Conservation (phyloP, 2,113 vertebrate species). For the Cinclus cinclus region DNA sequence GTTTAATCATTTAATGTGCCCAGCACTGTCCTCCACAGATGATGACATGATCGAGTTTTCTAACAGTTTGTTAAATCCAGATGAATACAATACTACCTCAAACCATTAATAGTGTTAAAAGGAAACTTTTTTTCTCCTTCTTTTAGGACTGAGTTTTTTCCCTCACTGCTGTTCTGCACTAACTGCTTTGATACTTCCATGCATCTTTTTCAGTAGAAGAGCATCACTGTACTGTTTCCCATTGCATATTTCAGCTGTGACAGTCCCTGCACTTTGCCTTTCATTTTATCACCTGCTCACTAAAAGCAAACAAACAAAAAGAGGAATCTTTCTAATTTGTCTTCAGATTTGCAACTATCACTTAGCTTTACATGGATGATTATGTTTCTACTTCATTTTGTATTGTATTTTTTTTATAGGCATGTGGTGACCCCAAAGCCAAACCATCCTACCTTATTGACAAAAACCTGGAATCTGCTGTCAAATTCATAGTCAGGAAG, state of each 20-base stretch:
- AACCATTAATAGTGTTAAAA: constrained; percentile 69
- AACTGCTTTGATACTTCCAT: constrained; percentile 83
- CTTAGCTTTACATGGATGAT: constrained; percentile 18
- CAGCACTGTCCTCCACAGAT: constrained; percentile 52
- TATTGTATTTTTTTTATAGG: constrained; percentile 78
- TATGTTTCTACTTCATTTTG: constrained; percentile 66
- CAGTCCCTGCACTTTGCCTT: constrained; percentile 80
- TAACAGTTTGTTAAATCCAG: constrained; percentile 74
- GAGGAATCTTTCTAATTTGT: constrained; percentile 69
- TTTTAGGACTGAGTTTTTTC: constrained; percentile 80
- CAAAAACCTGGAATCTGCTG: constrained; percentile 97
- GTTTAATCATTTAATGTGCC: constrained; percentile 40
- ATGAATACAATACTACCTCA: constrained; percentile 77
- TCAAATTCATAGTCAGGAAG: constrained; percentile 98
- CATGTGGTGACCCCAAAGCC: constrained; percentile 97
- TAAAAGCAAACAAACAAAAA: constrained; percentile 34
- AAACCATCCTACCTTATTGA: constrained; percentile 98
- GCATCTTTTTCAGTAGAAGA: constrained; percentile 83
- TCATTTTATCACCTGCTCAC: constrained; percentile 85
- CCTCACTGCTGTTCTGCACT: constrained; percentile 82
- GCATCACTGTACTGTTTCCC: constrained; percentile 79
- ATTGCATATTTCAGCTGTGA: constrained; percentile 84
- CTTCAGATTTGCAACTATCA: constrained; percentile 63
- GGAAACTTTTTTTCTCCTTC: constrained; percentile 53
- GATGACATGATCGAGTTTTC: constrained; percentile 55